Evolutionary conservation across 2,113 vertebrate species (phyloP), one percentile per base, ranked within the genome.

Genomic region (Scomber japonicus): DNA sequence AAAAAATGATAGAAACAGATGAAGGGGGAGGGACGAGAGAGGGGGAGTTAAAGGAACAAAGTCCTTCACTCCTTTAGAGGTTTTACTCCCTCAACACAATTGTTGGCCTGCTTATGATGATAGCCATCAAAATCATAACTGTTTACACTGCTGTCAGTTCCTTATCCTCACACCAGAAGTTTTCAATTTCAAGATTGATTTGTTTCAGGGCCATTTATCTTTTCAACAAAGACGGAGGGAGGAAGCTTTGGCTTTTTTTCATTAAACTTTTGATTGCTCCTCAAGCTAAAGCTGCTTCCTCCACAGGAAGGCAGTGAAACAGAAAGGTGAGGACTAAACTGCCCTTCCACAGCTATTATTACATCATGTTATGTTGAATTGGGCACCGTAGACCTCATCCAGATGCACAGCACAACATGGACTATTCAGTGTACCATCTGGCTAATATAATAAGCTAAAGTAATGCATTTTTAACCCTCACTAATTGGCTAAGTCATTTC

Each of bases 391-490:
- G 88, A 88, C 86, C 93, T 95, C 95, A 95, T 94, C 94, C 91
- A 96, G 95, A 95, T 93, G 93, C 95, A 95, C 89, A 81, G 89
- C 83, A 90, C 95, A 91, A 91, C 94, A 91, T 66, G 78, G 92
- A 78, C 94, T 88, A 92, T 92, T 95, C 77, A 91, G 88, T 86
- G 90, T 66, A n/a, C 95, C 95, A 96, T 96, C 96, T 98, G 97
- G 94, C 94, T 95, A 94, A 96, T 96, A 96, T 93, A 96, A 97
- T 96, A 96, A 91, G 94, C 93, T 87, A 94, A 95, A 95, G 95
- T 97, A 96, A 97, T 96, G 96, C 96, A 96, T 97, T 98, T 98
- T 97, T 96, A 98, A 98, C 96, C 96, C 94, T 95, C 92, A 93
- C 91, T 97, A 98, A 99, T 98, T 97, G 96, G 96, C 90, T 89